Conservation (phyloP, 2,888 invertebrate genomes). For the Drosophila putrida region DNA sequence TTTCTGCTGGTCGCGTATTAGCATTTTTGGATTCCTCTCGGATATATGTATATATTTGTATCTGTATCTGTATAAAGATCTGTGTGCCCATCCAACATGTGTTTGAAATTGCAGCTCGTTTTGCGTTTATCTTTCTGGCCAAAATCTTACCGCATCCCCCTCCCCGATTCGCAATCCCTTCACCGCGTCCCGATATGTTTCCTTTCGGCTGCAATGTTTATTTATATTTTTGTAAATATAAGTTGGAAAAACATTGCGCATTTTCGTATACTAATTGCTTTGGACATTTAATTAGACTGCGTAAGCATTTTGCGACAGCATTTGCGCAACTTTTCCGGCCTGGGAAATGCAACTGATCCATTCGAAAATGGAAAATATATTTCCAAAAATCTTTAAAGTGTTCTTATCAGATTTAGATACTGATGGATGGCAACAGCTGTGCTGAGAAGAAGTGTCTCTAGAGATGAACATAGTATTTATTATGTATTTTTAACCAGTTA, state of each 20-base stretch:
- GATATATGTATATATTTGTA: conserved; percentile 4
- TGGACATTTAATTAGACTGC: conserved; percentile 57
- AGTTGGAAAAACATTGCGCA: conserved; percentile 64
- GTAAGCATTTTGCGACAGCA: conserved; percentile 27
- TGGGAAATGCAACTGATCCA: not conserved
- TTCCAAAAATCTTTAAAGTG: too few relatives aligned
- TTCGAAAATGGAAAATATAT: not conserved
- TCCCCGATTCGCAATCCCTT: not conserved
- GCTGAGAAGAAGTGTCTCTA: not conserved
- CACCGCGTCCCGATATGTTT: not conserved
- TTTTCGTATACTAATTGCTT: conserved; percentile 54
- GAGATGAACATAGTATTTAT: not conserved
- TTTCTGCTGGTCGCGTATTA: conserved; percentile 65
- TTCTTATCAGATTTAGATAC: too few relatives aligned
- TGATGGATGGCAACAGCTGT: conserved; percentile 30
- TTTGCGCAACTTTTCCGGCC: not conserved
- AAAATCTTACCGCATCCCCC: conserved; percentile 11
- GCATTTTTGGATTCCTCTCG: conserved; percentile 67
- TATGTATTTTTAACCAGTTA: not conserved
- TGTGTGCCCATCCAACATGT: conserved; percentile 70
- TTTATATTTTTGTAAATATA: conserved; percentile 50
- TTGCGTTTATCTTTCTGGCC: conserved; percentile 51
- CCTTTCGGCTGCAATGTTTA: conserved; percentile 35
- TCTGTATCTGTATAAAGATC: conserved; percentile 10
- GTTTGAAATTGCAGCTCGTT: conserved; percentile 68